phyloP scores from a whole-genome alignment of 2,113 vertebrate genomes.

The Marmota monax region DNA sequence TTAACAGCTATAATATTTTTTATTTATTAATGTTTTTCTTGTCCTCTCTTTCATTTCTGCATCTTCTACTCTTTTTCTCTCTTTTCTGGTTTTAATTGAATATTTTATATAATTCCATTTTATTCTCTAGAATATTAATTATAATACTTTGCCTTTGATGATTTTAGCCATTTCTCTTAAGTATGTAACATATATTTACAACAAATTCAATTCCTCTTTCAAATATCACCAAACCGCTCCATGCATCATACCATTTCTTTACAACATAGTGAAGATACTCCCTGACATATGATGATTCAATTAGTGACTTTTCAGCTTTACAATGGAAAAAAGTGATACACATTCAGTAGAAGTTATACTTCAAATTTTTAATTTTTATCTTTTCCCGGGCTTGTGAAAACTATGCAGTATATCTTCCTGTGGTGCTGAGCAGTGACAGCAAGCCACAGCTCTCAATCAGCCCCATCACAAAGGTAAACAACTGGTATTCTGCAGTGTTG shows the following conservation, averaged over 20 bases:
- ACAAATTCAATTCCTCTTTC: not conserved
- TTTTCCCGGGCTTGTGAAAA: too few species aligned
- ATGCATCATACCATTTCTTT: not conserved
- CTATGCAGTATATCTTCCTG: not conserved
- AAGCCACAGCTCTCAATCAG: not conserved
- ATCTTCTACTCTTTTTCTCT: not conserved
- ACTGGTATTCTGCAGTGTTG: not conserved
- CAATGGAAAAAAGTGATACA: not conserved
- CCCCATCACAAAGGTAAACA: too few species aligned
- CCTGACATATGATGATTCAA: not conserved
- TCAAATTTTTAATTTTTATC: not conserved
- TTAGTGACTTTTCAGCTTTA: not conserved
- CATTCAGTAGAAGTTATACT: not conserved
- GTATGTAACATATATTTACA: not conserved
- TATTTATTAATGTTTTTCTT: not conserved
- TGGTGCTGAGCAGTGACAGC: not conserved
- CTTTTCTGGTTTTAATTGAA: not conserved
- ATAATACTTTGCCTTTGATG: not conserved
- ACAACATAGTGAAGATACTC: not conserved
- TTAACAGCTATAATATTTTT: slow-evolving; percentile 4
- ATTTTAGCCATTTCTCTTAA: not conserved
- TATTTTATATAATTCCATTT: not conserved
- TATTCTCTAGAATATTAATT: not conserved
- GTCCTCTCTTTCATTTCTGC: not conserved
- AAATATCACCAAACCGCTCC: not conserved